A percentile compares a stretch with the other conserved stretches of the same genome.
Conservation (phyloP, 1,140 invertebrate species). For the fruit fly (Drosophila melanogaster) region Release_6_plus_ISO1_MT NT_037436.4:12265501-12266000, state of each 20-base stretch:
- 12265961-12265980: constrained; percentile 32
- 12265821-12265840: constrained; percentile 54
- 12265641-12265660: constrained; percentile 52
- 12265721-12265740: constrained; percentile 5
- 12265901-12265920: constrained; percentile 59
- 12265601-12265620: constrained; percentile 36
- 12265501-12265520: constrained; percentile 46
- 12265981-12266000: constrained; percentile 9
- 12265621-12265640: constrained; percentile 58
- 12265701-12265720: constrained; percentile 31
- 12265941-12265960: constrained; percentile 32
- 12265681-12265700: constrained; percentile 32
- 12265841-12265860: constrained; percentile 69
- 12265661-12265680: constrained; percentile 59
- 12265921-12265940: constrained; percentile 52
- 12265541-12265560: constrained; percentile 33
- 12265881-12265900: constrained; percentile 51
- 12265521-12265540: constrained; percentile 33
- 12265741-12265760: constrained; percentile 34
- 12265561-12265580: constrained; percentile 11
- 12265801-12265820: constrained; percentile 23
- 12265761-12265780: constrained; percentile 64
- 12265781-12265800: constrained; percentile 35
- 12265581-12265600: constrained; percentile 7
- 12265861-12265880: constrained; percentile 70